Percentiles rank a stretch among this genome's conserved stretches.
Evolutionary conservation across 2,797 vertebrate species (phyloP).

Genomic region (Petrocephalus sullivani): DNA sequence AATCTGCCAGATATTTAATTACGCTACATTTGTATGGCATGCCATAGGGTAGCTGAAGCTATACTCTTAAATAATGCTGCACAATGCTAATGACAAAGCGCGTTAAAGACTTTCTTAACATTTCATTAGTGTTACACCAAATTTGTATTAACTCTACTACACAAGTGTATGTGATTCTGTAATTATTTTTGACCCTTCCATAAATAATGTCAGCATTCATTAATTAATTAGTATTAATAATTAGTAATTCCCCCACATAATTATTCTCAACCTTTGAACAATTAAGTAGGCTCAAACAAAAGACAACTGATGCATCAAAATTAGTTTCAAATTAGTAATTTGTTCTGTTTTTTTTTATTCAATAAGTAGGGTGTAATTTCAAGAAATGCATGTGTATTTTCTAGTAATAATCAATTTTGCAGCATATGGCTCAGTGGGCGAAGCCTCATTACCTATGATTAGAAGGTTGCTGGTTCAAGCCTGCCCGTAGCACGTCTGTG

Average conservation of each 20-base stretch:
- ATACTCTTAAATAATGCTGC: neutral
- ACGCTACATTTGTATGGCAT: neutral
- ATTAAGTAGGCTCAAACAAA: neutral
- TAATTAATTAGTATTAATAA: neutral
- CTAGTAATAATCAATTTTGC: neutral
- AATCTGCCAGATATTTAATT: neutral
- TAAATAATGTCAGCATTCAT: neutral
- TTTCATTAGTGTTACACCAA: neutral
- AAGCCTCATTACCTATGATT: no score
- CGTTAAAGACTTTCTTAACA: neutral
- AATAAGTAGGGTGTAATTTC: neutral
- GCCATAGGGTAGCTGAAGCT: neutral
- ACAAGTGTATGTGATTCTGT: neutral
- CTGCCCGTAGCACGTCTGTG: no score
- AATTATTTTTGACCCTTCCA: conserved; percentile 7
- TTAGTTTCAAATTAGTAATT: conserved; percentile 8
- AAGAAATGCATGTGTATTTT: neutral
- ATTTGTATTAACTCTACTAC: neutral
- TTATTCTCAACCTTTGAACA: neutral
- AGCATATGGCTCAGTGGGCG: no score
- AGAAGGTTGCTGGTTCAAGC: no score
- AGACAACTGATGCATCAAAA: neutral
- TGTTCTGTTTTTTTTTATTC: neutral
- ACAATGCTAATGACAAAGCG: neutral
- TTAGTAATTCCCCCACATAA: neutral